Evolutionary conservation across 2,797 vertebrate genomes (phyloP).

Genomic region (Gallirallus australis): DNA sequence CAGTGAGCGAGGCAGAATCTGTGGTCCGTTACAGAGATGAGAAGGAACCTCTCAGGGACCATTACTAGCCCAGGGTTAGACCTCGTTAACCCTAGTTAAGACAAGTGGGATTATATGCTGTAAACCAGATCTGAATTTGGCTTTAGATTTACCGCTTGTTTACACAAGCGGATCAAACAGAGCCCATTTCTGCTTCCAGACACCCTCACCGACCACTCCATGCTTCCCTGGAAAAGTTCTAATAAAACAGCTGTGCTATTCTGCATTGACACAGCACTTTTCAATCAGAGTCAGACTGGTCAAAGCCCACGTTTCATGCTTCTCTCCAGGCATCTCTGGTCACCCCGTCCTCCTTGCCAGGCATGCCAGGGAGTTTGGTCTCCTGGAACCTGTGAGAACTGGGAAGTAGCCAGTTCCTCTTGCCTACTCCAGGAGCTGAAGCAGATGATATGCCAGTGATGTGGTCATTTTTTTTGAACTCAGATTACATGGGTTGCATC

Average conservation of each 20-base stretch:
- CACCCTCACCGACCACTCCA: not conserved
- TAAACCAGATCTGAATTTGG: slow-evolving; percentile 45
- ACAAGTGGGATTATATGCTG: not conserved
- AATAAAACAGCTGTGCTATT: not conserved
- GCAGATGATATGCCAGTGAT: not conserved
- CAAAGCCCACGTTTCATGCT: not conserved
- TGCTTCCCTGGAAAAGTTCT: slow-evolving; percentile 25
- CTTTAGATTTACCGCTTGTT: slow-evolving; percentile 55
- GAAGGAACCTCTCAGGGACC: slow-evolving; percentile 25
- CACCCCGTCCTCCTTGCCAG: not conserved
- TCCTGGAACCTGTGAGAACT: not conserved
- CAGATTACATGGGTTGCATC: not conserved
- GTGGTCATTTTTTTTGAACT: not conserved
- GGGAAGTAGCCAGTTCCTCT: not conserved
- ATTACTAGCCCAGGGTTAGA: slow-evolving; percentile 4
- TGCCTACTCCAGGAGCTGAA: not conserved
- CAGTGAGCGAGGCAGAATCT: not conserved
- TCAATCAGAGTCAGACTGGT: not conserved
- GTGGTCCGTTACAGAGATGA: not conserved
- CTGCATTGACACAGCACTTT: not conserved
- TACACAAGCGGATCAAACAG: slow-evolving; percentile 24
- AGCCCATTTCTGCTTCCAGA: slow-evolving; percentile 13
- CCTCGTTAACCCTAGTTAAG: slow-evolving; percentile 42
- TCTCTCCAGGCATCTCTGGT: not conserved
- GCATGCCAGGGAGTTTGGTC: not conserved